Evolutionary conservation across 2,113 vertebrate genomes (phyloP).

Genomic region (Triplophysa rosa): DNA sequence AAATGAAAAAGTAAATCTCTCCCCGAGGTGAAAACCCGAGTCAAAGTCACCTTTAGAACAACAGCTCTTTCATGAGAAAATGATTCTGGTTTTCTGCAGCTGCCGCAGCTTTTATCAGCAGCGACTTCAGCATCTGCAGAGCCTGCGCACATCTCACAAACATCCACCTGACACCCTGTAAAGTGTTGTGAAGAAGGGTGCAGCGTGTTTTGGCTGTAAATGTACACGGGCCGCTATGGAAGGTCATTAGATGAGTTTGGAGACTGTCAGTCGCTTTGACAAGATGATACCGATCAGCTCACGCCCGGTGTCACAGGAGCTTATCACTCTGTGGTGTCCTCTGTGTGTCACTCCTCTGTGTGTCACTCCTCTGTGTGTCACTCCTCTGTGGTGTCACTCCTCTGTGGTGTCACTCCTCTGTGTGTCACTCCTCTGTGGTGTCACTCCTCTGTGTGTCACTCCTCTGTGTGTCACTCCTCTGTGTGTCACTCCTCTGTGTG

Average conservation of each 20-base stretch:
- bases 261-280: not conserved
- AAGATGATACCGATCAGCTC: too few relatives aligned
- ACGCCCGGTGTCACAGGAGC: too few relatives aligned
- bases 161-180: constrained; percentile 4
- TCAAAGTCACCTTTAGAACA: constrained; percentile 71
- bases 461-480: too few relatives aligned
- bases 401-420: too few relatives aligned
- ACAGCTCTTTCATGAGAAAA: constrained; percentile 42
- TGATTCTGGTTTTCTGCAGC: constrained; percentile 37
- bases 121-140: constrained; percentile 17
- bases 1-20: constrained; percentile 74
- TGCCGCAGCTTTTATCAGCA: constrained; percentile 49
- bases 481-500: too few relatives aligned
- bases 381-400: too few relatives aligned
- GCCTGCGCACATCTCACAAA: constrained; percentile 31
- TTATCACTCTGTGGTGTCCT: not conserved
- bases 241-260: constrained; percentile 1
- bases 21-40: constrained; percentile 43
- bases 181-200: constrained; percentile 16
- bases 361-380: too few relatives aligned
- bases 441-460: too few relatives aligned
- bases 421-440: too few relatives aligned
- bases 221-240: not conserved
- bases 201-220: not conserved
- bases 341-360: constrained; percentile 37